Conservation (phyloP, 37 sponge, comb jelly and placozoan species). For the Ephydatia muelleri region DNA sequence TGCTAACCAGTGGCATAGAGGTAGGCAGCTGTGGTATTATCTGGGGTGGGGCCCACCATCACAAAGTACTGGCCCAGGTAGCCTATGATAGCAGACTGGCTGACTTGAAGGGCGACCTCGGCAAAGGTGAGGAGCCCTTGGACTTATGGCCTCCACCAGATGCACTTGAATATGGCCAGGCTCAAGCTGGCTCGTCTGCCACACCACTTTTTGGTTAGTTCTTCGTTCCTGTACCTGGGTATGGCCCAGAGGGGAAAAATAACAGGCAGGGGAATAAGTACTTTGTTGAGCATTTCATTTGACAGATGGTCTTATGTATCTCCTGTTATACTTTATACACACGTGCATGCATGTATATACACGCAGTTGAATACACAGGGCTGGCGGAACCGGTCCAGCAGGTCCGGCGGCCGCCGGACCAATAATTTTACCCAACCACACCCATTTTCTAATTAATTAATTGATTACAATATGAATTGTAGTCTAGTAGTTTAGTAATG, state of each 20-base stretch:
- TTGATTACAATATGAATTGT: too few species aligned
- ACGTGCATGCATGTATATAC: background rate
- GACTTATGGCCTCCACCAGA: conserved; percentile 37
- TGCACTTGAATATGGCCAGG: conserved; percentile 51
- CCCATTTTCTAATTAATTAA: too few species aligned
- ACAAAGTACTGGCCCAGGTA: conserved; percentile 10
- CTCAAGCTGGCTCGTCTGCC: conserved; percentile 52
- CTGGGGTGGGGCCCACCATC: background rate
- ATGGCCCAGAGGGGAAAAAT: background rate
- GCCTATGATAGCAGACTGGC: conserved; percentile 6
- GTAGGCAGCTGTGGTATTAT: background rate
- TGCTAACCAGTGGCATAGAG: background rate
- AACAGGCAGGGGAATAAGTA: background rate
- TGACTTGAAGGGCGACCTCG: conserved; percentile 18
- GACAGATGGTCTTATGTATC: background rate
- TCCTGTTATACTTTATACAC: background rate
- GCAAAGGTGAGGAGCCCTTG: conserved; percentile 29
- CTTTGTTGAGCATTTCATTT: too few species aligned
- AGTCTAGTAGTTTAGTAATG: too few species aligned
- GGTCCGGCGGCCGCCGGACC: too few species aligned
- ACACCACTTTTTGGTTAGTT: conserved; percentile 31
- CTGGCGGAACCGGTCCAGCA: too few species aligned
- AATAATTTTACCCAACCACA: too few species aligned
- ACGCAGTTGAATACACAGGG: background rate
- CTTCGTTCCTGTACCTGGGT: conserved; percentile 5